Conservation (phyloP, 2,888 invertebrate species). For the Spisula solida region DNA sequence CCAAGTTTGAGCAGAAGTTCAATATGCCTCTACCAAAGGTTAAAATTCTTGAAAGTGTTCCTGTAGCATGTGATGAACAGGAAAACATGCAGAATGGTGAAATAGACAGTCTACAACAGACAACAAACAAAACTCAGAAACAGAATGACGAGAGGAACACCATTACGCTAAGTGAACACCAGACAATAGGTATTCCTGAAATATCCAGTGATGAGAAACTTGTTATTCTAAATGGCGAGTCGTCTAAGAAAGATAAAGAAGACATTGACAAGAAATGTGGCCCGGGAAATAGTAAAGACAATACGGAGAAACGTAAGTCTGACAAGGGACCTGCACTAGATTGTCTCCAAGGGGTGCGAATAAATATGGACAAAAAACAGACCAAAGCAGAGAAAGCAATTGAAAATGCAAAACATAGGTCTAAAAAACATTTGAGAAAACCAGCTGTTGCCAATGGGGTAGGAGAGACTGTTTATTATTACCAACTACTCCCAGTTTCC, state of each 20-base stretch:
- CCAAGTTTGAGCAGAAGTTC: conserved; percentile 56
- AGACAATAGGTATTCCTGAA: conserved; percentile 7
- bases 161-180: background rate
- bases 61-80: conserved; percentile 9
- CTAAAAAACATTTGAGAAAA: conserved; percentile 51
- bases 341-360: conserved; percentile 24
- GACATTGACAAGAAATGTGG: background rate
- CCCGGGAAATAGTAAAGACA: background rate
- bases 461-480: conserved; percentile 25
- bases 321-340: conserved; percentile 9
- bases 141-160: background rate
- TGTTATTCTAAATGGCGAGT: background rate
- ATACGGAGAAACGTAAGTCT: background rate
- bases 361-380: conserved; percentile 40
- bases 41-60: conserved; percentile 61
- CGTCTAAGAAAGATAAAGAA: background rate
- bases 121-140: background rate
- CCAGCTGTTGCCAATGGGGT: conserved; percentile 69
- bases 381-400: conserved; percentile 11
- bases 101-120: background rate
- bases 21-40: conserved; percentile 60
- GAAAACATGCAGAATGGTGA: background rate
- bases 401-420: conserved; percentile 21
- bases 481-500: background rate
- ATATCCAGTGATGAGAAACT: background rate